A percentile compares a stretch with the other conserved stretches of the same genome.
phyloP scores from a whole-genome alignment of 2,113 vertebrate genomes.

The Falcunculus frontatus region DNA sequence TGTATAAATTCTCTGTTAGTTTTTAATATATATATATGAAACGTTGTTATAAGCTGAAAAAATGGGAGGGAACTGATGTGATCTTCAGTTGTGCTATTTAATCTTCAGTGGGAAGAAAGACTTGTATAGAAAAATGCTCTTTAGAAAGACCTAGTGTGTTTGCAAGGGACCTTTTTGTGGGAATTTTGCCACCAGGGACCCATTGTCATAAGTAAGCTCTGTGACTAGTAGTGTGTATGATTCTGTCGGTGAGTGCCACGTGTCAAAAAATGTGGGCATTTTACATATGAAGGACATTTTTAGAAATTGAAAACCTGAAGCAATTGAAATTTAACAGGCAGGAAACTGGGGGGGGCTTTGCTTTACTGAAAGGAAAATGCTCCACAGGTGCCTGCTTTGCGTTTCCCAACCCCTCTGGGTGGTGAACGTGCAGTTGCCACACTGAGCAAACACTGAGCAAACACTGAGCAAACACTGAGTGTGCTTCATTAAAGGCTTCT shows the following conservation, averaged over 20 bases:
- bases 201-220: background rate
- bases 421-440: background rate
- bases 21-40: background rate
- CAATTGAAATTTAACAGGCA: background rate
- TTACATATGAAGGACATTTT: background rate
- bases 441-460: background rate
- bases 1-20: background rate
- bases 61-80: background rate
- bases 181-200: background rate
- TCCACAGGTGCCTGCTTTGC: background rate
- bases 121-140: background rate
- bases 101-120: background rate
- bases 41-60: background rate
- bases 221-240: rapidly evolving
- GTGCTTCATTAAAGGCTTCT: background rate
- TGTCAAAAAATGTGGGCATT: background rate
- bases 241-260: background rate
- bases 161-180: background rate
- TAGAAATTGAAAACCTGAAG: background rate
- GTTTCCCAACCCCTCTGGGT: rapidly evolving
- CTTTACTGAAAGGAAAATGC: background rate
- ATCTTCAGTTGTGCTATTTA: background rate
- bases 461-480: background rate
- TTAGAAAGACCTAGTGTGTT: background rate
- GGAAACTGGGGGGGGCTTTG: background rate